phyloP scores from a whole-genome alignment of 2,113 vertebrate genomes.

The Gallinago paraguaiae region DNA sequence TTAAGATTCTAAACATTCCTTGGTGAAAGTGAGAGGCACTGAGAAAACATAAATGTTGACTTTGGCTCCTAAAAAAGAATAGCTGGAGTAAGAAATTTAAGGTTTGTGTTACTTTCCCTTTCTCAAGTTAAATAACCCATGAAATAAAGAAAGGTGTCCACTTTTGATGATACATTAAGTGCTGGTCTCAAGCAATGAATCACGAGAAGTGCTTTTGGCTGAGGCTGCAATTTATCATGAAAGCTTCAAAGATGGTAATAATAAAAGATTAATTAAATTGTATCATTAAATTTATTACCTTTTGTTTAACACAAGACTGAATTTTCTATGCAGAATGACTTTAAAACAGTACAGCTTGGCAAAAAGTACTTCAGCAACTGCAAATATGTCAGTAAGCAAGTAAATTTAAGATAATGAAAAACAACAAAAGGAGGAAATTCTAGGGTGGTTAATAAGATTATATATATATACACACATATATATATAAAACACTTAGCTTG shows the following conservation, averaged over 20 bases:
- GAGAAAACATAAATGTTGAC: slow-evolving; percentile 80
- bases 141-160: slow-evolving; percentile 85
- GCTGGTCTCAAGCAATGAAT: slow-evolving; percentile 79
- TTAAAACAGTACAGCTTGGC: slow-evolving; percentile 32
- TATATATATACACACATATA: not conserved
- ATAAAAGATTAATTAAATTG: slow-evolving; percentile 82
- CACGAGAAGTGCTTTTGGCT: slow-evolving; percentile 75
- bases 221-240: slow-evolving; percentile 75
- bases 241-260: slow-evolving; percentile 79
- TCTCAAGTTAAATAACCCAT: slow-evolving; percentile 84
- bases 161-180: slow-evolving; percentile 84
- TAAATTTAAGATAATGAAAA: slow-evolving; percentile 50
- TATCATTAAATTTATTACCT: slow-evolving; percentile 75
- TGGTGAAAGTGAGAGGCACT: slow-evolving; percentile 78
- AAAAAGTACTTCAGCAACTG: slow-evolving; percentile 60
- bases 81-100: slow-evolving; percentile 80
- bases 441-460: slow-evolving; percentile 45
- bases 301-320: slow-evolving; percentile 68
- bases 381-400: slow-evolving; percentile 53
- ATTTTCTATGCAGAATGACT: slow-evolving; percentile 74
- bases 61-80: slow-evolving; percentile 84
- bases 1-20: slow-evolving; percentile 83
- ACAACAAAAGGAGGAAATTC: slow-evolving; percentile 52
- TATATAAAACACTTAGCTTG: not conserved
- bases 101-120: slow-evolving; percentile 83